Conservation (phyloP, 2,113 vertebrate genomes). For the Glaucidium brasilianum region DNA sequence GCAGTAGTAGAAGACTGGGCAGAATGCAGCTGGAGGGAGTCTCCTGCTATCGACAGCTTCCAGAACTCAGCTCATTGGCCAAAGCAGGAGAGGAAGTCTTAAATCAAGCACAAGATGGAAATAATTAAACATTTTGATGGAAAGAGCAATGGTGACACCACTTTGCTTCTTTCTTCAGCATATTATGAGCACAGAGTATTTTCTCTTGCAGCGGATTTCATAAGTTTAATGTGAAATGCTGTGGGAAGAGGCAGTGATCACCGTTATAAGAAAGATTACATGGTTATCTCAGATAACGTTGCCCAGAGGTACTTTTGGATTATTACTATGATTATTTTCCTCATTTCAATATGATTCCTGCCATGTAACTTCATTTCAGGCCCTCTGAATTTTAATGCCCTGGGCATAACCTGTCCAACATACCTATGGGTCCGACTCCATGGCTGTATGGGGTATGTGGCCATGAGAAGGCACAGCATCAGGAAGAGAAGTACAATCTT, state of each 20-base stretch:
- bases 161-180: neutral
- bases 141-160: neutral
- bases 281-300: neutral
- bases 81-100: neutral
- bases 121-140: neutral
- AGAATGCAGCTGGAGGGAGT: neutral
- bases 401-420: neutral
- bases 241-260: neutral
- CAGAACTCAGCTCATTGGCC: neutral
- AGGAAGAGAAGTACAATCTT: neutral
- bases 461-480: neutral
- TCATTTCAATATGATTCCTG: neutral
- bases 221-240: neutral
- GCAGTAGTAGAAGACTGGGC: neutral
- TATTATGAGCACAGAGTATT: neutral
- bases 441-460: neutral
- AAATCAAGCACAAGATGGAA: neutral
- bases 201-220: neutral
- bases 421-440: rapidly evolving
- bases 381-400: neutral
- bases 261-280: neutral
- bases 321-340: neutral
- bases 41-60: neutral
- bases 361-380: neutral
- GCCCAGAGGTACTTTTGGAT: neutral